Conservation (phyloP, 1,140 invertebrate genomes). For the Pseudachorutes palmiensis region DNA sequence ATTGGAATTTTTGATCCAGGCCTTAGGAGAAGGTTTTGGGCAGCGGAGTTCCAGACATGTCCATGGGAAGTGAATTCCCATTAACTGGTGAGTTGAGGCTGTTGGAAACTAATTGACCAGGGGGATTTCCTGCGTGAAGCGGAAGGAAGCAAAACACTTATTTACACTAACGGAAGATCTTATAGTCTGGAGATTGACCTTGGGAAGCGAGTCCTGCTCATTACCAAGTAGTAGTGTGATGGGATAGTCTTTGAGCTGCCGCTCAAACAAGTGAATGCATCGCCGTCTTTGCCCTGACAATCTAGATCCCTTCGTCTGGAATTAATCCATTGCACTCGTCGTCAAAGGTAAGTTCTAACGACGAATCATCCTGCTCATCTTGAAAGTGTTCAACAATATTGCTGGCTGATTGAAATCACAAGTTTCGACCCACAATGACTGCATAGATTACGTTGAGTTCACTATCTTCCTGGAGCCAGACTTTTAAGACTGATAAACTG, state of each 20-base stretch:
- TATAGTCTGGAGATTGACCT: not conserved
- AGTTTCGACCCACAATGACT: no score
- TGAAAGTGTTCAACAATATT: conserved; percentile 29
- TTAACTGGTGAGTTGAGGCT: not conserved
- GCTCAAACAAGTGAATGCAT: conserved; percentile 88
- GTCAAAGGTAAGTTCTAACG: conserved; percentile 95
- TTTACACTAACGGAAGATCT: not conserved
- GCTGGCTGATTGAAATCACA: not conserved
- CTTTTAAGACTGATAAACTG: no score
- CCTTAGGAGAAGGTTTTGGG: not conserved
- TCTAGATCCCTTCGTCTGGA: conserved; percentile 95
- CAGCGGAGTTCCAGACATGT: not conserved
- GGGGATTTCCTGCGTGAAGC: no score
- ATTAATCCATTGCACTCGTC: conserved; percentile 92
- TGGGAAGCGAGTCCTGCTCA: not conserved
- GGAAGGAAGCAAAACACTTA: not conserved
- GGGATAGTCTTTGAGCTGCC: conserved; percentile 78
- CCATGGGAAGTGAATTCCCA: not conserved
- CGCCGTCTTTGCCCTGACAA: conserved; percentile 95
- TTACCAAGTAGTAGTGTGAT: conserved; percentile 60
- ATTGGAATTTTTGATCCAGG: not conserved
- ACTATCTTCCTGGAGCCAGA: no score
- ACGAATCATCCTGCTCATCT: conserved; percentile 96
- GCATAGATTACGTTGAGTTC: no score
- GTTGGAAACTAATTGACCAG: no score